These are phyloP conservation scores for Hycleus phaleratus DNA, from an alignment of 1,140 invertebrate genomes.

Conservation along the genomic window DNA sequence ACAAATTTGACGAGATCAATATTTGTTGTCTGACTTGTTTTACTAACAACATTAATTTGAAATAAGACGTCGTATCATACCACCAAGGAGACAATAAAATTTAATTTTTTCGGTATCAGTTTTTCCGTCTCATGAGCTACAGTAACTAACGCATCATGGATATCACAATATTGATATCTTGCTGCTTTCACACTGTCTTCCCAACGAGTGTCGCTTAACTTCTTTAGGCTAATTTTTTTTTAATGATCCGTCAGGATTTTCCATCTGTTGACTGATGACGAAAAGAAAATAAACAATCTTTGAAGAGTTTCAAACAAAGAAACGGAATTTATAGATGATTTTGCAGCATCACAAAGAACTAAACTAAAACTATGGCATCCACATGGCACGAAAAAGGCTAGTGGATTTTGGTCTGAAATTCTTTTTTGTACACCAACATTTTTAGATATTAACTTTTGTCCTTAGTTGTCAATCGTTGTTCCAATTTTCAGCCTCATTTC, in stretches of 20 bases:
- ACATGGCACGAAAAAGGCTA: slow-evolving; percentile 25
- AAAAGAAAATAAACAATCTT: slow-evolving; percentile 17
- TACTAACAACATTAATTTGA: slow-evolving; percentile 1
- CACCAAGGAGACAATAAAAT: slow-evolving; percentile 5
- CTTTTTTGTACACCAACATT: slow-evolving; percentile 23
- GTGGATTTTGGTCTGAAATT: slow-evolving; percentile 26
- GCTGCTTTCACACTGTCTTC: background rate
- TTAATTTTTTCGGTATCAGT: slow-evolving; percentile 4
- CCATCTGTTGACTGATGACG: slow-evolving; percentile 19
- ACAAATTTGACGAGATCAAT: no score
- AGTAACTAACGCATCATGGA: slow-evolving; percentile 10
- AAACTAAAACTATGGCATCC: slow-evolving; percentile 24
- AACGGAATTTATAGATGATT: slow-evolving; percentile 16
- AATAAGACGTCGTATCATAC: slow-evolving; percentile 2
- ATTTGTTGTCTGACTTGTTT: background rate
- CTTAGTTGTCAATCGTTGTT: background rate
- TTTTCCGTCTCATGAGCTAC: slow-evolving; percentile 3
- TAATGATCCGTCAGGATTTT: slow-evolving; percentile 11
- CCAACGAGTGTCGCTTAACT: background rate
- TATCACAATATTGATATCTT: background rate
- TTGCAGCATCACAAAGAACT: slow-evolving; percentile 10
- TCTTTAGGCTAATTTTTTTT: background rate
- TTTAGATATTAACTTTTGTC: slow-evolving; percentile 21
- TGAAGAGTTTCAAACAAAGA: slow-evolving; percentile 20
- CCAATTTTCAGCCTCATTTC: background rate